A percentile compares a stretch with the other conserved stretches of the same genome.
phyloP scores from a whole-genome alignment of 2,888 invertebrate species.

The Pristionchus entomophagus region DNA sequence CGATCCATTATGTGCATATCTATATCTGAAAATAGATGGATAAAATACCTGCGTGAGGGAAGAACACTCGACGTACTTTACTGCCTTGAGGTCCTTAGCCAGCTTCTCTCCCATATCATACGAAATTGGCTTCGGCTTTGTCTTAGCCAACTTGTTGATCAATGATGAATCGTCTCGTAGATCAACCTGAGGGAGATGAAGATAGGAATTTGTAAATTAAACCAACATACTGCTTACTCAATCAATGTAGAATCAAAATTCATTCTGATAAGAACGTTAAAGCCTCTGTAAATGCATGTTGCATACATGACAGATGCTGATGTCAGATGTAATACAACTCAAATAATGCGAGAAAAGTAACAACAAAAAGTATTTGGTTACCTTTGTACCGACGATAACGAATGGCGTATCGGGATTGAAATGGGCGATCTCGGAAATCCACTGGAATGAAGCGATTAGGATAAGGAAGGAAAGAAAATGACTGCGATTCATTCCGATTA shows the following conservation, averaged over 20 bases:
- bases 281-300: background rate
- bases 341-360: background rate
- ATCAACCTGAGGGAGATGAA: conserved; percentile 87
- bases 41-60: conserved; percentile 94
- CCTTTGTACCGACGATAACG: conserved; percentile 89
- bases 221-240: no score
- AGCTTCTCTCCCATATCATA: conserved; percentile 94
- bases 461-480: background rate
- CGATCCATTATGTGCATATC: no score
- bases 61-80: conserved; percentile 99
- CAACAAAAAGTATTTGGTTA: no score
- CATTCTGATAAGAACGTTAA: background rate
- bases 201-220: no score
- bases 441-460: conserved; percentile 81
- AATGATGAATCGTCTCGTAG: conserved; percentile 93
- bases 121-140: conserved; percentile 97
- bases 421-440: conserved; percentile 99
- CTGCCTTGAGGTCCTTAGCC: conserved; percentile 96
- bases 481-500: conserved; percentile 81
- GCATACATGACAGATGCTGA: background rate
- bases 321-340: no score
- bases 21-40: no score
- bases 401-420: conserved; percentile 99
- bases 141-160: conserved; percentile 96
- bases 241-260: no score